Percentiles rank a stretch among this genome's conserved stretches.
These are phyloP conservation scores for Podabrus alpinus DNA, from an alignment of 2,888 invertebrate species.

Conservation along the genomic window DNA sequence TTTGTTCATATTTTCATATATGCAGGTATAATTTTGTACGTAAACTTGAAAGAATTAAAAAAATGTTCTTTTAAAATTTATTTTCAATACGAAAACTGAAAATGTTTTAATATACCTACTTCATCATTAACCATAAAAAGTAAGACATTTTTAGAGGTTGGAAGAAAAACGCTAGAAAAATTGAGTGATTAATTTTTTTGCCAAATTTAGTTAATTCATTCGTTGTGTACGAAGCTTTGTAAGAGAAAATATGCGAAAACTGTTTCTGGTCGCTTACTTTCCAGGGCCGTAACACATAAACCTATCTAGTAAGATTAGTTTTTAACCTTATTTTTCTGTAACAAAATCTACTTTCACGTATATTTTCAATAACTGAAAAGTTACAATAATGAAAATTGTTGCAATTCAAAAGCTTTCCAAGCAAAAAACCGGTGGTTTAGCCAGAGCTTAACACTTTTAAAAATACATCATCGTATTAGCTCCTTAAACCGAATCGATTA, in stretches of 20 bases:
- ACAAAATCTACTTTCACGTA: not conserved
- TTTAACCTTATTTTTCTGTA: not conserved
- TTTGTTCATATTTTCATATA: not conserved
- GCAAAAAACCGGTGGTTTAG: not conserved
- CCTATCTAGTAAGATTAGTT: not conserved
- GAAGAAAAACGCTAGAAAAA: not conserved
- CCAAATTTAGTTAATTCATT: not conserved
- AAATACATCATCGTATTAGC: not conserved
- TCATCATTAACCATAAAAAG: not conserved
- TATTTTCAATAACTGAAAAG: not conserved
- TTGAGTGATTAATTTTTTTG: not conserved
- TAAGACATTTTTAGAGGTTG: not conserved
- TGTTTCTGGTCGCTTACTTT: not conserved
- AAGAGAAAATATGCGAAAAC: not conserved
- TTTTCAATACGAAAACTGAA: not conserved
- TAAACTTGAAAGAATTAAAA: not conserved
- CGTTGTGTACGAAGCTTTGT: not conserved
- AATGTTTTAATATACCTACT: not conserved
- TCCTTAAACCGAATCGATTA: not conserved
- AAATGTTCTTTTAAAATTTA: not conserved
- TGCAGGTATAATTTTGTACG: not conserved
- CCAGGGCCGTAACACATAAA: not conserved
- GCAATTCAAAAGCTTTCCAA: not conserved
- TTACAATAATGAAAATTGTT: not conserved
- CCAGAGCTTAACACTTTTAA: not conserved